phyloP scores from a whole-genome alignment of 2,888 invertebrate genomes.

The Orthonevra nobilis region DNA sequence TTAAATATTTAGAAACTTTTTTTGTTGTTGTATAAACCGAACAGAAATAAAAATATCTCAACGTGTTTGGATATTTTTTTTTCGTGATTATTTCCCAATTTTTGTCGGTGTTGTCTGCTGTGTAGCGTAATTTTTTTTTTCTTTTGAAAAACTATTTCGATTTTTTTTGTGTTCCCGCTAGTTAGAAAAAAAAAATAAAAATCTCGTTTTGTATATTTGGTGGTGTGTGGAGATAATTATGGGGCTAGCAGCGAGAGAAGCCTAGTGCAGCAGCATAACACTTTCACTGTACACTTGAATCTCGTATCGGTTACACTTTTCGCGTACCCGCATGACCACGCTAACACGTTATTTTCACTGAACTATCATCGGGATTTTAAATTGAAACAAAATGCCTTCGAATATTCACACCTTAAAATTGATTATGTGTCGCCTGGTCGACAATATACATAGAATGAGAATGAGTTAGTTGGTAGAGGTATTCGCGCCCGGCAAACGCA shows the following conservation, averaged over 20 bases:
- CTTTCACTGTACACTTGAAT: constrained; percentile 41
- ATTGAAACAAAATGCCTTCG: constrained; percentile 37
- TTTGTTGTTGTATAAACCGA: no score
- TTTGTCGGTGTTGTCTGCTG: constrained; percentile 3
- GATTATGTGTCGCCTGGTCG: constrained; percentile 49
- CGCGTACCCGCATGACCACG: constrained; percentile 56
- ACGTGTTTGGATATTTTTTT: constrained; percentile 16
- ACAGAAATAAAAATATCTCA: constrained; percentile 44
- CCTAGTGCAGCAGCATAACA: constrained; percentile 27
- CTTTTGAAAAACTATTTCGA: neutral
- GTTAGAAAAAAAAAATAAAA: no score
- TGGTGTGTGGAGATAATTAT: constrained; percentile 1
- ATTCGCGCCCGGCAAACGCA: constrained; percentile 50
- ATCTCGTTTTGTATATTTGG: constrained; percentile 5
- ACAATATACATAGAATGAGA: no score
- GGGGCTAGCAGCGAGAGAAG: constrained; percentile 6
- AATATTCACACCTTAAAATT: constrained; percentile 67
- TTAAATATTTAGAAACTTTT: neutral
- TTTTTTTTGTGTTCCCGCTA: constrained; percentile 6
- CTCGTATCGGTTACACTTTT: constrained; percentile 29
- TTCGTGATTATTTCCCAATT: constrained; percentile 32
- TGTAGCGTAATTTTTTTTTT: constrained; percentile 9
- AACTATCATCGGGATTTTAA: constrained; percentile 58
- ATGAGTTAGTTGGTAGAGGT: no score
- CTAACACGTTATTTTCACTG: constrained; percentile 48